Percentiles rank a stretch among this genome's conserved stretches.
phyloP scores from a whole-genome alignment of 2,888 invertebrate genomes.

The Furcula furcula region DNA sequence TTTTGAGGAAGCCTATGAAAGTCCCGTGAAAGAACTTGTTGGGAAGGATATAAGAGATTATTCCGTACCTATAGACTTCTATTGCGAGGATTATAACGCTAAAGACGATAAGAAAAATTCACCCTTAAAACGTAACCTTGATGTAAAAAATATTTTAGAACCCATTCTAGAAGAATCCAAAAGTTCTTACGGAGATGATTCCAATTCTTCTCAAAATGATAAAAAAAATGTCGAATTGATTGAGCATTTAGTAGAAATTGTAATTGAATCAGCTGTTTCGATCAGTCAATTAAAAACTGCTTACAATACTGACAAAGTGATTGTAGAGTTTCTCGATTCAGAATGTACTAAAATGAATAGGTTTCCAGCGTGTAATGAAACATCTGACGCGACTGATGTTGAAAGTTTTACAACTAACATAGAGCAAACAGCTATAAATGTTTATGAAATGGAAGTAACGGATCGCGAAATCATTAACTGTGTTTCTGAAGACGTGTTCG shows the following conservation, averaged over 20 bases:
- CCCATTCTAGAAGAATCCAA: constrained; percentile 76
- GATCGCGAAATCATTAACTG: constrained; percentile 16
- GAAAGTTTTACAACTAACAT: constrained; percentile 6
- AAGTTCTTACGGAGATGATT: constrained; percentile 61
- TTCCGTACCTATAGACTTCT: constrained; percentile 69
- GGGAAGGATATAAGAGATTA: constrained; percentile 76
- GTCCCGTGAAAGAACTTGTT: constrained; percentile 70
- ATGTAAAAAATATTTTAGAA: constrained; percentile 52
- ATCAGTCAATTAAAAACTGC: constrained; percentile 21
- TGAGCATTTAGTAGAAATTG: constrained; percentile 11
- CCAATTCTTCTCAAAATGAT: constrained; percentile 38
- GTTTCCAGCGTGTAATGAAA: constrained; percentile 9
- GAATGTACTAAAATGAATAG: constrained; percentile 12
- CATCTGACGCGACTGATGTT: constrained; percentile 3
- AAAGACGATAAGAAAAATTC: constrained; percentile 50
- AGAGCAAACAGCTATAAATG: constrained; percentile 26
- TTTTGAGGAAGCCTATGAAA: constrained; percentile 65
- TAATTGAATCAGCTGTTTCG: constrained; percentile 13
- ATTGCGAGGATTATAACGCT: constrained; percentile 59
- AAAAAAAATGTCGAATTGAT: constrained; percentile 18
- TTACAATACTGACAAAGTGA: constrained; percentile 8
- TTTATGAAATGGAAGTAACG: constrained; percentile 11
- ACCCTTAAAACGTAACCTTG: constrained; percentile 43
- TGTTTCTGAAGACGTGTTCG: constrained; percentile 19
- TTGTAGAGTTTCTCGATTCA: constrained; percentile 9